Base-by-base conservation (phyloP, 2,888 invertebrate genomes). In the Drosophila anceps region DNA sequence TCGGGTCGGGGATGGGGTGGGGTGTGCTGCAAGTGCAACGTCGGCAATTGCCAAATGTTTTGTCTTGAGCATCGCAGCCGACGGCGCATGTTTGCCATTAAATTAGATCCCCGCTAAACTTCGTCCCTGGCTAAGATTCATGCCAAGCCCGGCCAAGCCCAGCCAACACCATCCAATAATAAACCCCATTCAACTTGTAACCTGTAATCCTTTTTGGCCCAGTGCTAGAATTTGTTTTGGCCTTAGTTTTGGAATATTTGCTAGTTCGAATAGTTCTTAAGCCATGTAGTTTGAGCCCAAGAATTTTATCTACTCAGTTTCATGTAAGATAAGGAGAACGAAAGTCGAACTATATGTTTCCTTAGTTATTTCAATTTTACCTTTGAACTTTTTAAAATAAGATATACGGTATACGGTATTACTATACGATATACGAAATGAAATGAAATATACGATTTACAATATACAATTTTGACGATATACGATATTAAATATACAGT, bases 21-120 rank as follows among this genome's bases (percentile, higher is more conserved):
- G 18, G 18, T 27, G 18, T 27, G 51, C 27, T 63, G 65, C 65
- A 46, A 43, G 29, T 60, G 54, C 60, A 68, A 59, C 50, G 51
- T 53, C 39, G 64, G 58, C 73, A 78, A 70, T 76, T 84, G 82
- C 76, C 84, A 88, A 81, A 79, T 80, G 78, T 81, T 78, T 79
- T 71, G 82, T 76, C 77, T 72, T 48, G 31, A 61, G 69, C 57
- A 64, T 59, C 61, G 58, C 67, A 46, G 64, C 55, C 63, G 69
- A 71, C 66, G 69, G 73, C 67, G 75, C 77, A 82, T 67, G 48
- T 86, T 79, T 85, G 73, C 82, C 82, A 76, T 86, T 78, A 84
- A 88, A 87, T 86, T 84, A 76, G 77, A 81, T 79, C 65, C 82
- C 69, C 71, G 48, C 41, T 51, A 12, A 46, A 35, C 35, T 35